A percentile compares a stretch with the other conserved stretches of the same genome.
phyloP scores from a whole-genome alignment of 2,888 invertebrate species.

The Parnassius apollo region DNA sequence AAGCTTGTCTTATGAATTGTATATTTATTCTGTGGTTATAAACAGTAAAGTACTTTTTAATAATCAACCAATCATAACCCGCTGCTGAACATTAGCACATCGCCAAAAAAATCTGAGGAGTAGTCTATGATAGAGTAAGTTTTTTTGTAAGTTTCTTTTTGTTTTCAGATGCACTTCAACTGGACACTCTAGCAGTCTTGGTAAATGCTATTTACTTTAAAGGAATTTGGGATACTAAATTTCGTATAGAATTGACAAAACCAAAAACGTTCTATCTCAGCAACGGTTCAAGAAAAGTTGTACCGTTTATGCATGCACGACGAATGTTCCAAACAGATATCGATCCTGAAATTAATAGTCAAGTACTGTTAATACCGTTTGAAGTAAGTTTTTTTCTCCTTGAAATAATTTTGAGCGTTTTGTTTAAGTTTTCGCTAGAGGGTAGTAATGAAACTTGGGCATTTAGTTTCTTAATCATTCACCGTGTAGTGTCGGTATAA shows the following conservation, averaged over 20 bases:
- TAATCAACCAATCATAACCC: no score
- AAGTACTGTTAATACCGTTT: constrained; percentile 83
- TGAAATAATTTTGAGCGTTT: no score
- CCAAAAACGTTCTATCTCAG: constrained; percentile 76
- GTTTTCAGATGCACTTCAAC: constrained; percentile 70
- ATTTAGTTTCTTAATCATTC: no score
- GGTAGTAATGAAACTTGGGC: no score
- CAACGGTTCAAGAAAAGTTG: constrained; percentile 58
- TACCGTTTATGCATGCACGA: constrained; percentile 83
- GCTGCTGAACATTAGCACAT: no score
- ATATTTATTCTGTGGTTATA: no score
- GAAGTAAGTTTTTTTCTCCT: constrained; percentile 62
- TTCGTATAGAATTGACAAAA: constrained; percentile 78
- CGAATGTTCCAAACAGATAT: constrained; percentile 77
- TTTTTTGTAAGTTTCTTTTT: constrained; percentile 3
- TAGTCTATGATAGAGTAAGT: neutral
- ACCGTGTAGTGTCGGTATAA: no score
- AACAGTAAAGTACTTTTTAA: no score
- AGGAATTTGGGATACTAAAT: constrained; percentile 85
- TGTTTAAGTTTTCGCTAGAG: no score
- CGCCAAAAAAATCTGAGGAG: neutral
- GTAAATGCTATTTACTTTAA: constrained; percentile 88
- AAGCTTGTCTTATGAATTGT: no score
- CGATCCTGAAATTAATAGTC: constrained; percentile 76
- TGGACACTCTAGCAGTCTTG: constrained; percentile 81